phyloP scores from a whole-genome alignment of 2,113 vertebrate genomes.

The Heloderma charlesbogerti region DNA sequence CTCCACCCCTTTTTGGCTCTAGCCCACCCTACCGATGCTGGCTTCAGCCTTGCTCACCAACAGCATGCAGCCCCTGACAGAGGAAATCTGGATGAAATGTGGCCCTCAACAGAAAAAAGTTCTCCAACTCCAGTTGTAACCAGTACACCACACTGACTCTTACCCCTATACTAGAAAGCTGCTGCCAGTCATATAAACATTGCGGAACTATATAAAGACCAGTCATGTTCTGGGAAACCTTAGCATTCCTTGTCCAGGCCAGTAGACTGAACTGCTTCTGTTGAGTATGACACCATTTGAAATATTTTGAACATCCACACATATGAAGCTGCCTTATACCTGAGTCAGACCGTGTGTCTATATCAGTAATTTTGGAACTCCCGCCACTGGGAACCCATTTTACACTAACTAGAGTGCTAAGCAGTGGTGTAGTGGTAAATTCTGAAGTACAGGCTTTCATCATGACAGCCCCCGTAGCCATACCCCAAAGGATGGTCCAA shows the following conservation, averaged over 20 bases:
- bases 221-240: neutral
- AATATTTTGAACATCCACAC: neutral
- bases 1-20: neutral
- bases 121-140: neutral
- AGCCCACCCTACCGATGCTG: neutral
- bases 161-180: neutral
- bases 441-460: too few species aligned
- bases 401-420: too few species aligned
- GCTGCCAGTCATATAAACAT: neutral
- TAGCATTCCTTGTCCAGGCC: neutral
- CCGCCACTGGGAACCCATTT: too few species aligned
- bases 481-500: too few species aligned
- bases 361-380: neutral
- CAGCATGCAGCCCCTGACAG: neutral
- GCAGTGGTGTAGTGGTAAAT: too few species aligned
- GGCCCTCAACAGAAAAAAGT: neutral
- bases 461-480: too few species aligned
- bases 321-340: too few species aligned
- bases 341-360: too few species aligned
- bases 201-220: neutral
- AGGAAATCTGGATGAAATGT: neutral
- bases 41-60: neutral
- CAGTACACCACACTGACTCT: neutral
- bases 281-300: neutral
- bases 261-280: neutral